Evolutionary conservation across 2,797 vertebrate species (phyloP), one percentile per base, ranked within the genome.

Genomic region (Coracias cyanogaster): DNA sequence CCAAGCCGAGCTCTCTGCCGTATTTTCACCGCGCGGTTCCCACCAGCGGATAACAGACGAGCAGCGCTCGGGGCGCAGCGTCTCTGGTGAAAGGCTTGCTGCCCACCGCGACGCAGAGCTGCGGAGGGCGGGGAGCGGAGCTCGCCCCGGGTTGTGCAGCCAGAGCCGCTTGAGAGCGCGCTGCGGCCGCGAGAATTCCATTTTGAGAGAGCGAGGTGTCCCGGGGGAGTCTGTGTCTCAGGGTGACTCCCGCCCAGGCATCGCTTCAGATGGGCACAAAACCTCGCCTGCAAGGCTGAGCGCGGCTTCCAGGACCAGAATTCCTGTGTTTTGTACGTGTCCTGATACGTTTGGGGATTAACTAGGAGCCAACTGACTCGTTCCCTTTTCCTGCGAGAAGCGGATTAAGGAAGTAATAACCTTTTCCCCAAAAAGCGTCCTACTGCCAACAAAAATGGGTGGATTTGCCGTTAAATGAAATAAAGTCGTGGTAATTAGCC

Each of bases 101-200:
- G 28, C 29, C 4, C 13, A 0, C 33, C 6, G 2, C 0, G 41
- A 2, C 20, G 15, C 31, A 46, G n/a, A 65, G 57, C 66, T 79
- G 55, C 15, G 31, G 45, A 74, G 64, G 41, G 64, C 35, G 25
- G 60, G 89, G 61, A 88, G 20, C 33, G 29, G 62, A 81, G 73
- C 10, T 6, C 14, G 16, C 11, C n/a, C 37, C 1, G 15, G 10
- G 28, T 9, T 46, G 73, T 6, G 3, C 33, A 26, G 41, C 20
- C 3, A 1, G 33, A 54, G 39, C 31, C 14, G 1, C 22, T 57
- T 10, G 60, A 45, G 66, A 65, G 58, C 66, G 14, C 3, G 2
- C 45, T 4, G 37, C 31, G 51, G 54, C 46, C 60, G 39, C 51
- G 67, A 57, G 78, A 48, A 31, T 14, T 12, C 2, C 48, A 6